These are phyloP conservation scores for Hydrotaea diabolus DNA, from an alignment of 2,888 invertebrate genomes.

Conservation along the genomic window DNA sequence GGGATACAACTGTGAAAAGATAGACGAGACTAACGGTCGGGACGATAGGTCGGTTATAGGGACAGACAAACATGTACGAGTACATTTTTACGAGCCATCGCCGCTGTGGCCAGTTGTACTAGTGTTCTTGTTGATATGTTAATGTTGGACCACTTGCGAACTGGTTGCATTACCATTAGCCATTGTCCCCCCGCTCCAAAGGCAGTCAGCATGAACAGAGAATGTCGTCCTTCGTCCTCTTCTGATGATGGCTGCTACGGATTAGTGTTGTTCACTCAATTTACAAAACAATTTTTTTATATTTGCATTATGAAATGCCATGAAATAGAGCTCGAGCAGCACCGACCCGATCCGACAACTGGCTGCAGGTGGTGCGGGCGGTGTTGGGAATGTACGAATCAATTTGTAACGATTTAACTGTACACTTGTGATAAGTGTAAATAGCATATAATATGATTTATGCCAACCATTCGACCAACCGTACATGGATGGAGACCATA, in stretches of 20 bases:
- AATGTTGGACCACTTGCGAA: conserved; percentile 49
- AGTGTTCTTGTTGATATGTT: conserved; percentile 52
- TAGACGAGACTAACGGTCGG: neutral
- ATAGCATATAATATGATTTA: conserved; percentile 58
- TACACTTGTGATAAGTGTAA: conserved; percentile 58
- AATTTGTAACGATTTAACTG: conserved; percentile 66
- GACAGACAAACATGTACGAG: neutral
- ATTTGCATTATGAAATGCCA: conserved; percentile 41
- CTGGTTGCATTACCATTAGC: conserved; percentile 36
- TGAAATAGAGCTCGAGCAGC: neutral
- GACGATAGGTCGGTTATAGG: neutral
- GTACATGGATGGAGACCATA: neutral
- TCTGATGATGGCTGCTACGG: conserved; percentile 31
- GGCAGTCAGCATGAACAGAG: neutral
- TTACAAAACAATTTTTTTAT: conserved; percentile 50
- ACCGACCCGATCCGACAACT: neutral
- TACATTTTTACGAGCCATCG: conserved; percentile 42
- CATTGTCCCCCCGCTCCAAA: neutral
- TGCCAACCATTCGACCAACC: neutral
- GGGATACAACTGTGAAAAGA: conserved; percentile 7
- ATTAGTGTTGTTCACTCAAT: conserved; percentile 63
- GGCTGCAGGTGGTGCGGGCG: neutral
- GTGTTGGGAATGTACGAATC: conserved; percentile 47
- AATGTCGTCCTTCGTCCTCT: conserved; percentile 5
- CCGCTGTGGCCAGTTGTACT: neutral